phyloP scores from a whole-genome alignment of 2,113 vertebrate genomes.

The Scomber scombrus region DNA sequence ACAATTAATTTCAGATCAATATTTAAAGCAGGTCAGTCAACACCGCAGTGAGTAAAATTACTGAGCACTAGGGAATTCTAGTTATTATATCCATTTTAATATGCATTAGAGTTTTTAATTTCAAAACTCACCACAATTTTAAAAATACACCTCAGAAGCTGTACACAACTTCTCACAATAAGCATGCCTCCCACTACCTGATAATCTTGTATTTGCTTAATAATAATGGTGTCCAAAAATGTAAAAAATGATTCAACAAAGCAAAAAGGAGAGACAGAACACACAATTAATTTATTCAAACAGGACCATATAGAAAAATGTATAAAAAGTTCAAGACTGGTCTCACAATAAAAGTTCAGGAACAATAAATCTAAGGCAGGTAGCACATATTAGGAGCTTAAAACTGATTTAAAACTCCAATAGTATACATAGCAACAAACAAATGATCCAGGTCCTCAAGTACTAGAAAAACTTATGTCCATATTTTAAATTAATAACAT shows the following conservation, averaged over 20 bases:
- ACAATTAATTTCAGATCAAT: neutral
- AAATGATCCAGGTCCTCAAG: neutral
- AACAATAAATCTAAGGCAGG: slow-evolving; percentile 38
- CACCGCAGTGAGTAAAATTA: neutral
- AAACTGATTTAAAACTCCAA: neutral
- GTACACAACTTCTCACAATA: neutral
- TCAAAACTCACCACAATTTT: neutral
- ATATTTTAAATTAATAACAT: too few relatives aligned
- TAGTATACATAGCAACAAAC: neutral
- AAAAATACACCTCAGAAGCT: neutral
- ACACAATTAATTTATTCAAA: slow-evolving; percentile 58
- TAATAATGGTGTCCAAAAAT: neutral
- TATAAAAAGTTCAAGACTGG: slow-evolving; percentile 10
- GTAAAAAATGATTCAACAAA: neutral
- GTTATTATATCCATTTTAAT: neutral
- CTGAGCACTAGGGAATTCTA: neutral
- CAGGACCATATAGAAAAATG: slow-evolving; percentile 27
- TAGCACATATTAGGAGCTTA: neutral
- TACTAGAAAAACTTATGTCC: neutral
- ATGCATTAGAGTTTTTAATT: neutral
- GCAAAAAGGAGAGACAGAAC: slow-evolving; percentile 7
- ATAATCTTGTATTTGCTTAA: neutral
- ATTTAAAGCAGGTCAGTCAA: slow-evolving; percentile 18
- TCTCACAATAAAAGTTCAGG: slow-evolving; percentile 58
- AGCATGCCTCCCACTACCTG: neutral